Percentiles rank a stretch among this genome's conserved stretches.
Conservation (phyloP, 1,140 invertebrate genomes). For the Lithobius niger region DNA sequence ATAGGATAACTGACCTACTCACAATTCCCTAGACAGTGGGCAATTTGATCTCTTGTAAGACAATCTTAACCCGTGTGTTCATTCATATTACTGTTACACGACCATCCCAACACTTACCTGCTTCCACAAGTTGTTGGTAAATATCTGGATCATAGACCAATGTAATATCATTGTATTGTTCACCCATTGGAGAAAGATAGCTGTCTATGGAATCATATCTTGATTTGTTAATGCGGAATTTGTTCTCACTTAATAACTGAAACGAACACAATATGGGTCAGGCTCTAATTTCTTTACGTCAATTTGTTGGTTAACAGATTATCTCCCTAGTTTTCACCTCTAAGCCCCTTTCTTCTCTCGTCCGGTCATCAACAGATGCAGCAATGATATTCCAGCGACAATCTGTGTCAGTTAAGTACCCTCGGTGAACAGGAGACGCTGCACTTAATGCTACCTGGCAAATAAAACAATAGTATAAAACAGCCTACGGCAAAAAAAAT, state of each 20-base stretch:
- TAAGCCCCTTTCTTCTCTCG: slow-evolving; percentile 79
- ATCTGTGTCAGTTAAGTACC: slow-evolving; percentile 86
- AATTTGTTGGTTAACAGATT: too few species aligned
- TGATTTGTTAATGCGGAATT: slow-evolving; percentile 86
- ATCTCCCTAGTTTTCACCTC: too few species aligned
- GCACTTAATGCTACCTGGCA: slow-evolving; percentile 82
- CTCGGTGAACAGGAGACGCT: slow-evolving; percentile 85
- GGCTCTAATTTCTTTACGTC: too few species aligned
- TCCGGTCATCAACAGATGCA: slow-evolving; percentile 89
- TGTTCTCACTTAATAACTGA: slow-evolving; percentile 50
- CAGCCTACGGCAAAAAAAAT: not conserved
- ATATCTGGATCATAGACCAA: slow-evolving; percentile 73
- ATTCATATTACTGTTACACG: too few species aligned
- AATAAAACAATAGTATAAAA: slow-evolving; percentile 1
- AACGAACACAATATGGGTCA: too few species aligned
- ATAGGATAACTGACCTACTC: too few species aligned
- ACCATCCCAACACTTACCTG: too few species aligned
- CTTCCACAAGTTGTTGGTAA: slow-evolving; percentile 63
- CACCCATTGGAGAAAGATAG: slow-evolving; percentile 77
- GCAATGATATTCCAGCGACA: slow-evolving; percentile 95
- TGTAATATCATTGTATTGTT: slow-evolving; percentile 82
- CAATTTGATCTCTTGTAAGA: too few species aligned
- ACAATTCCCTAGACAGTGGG: too few species aligned
- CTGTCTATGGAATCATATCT: slow-evolving; percentile 96
- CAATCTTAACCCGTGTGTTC: too few species aligned